A percentile compares a stretch with the other conserved stretches of the same genome.
Evolutionary conservation across 2,113 vertebrate species (phyloP).

Genomic region (Lanius collurio): DNA sequence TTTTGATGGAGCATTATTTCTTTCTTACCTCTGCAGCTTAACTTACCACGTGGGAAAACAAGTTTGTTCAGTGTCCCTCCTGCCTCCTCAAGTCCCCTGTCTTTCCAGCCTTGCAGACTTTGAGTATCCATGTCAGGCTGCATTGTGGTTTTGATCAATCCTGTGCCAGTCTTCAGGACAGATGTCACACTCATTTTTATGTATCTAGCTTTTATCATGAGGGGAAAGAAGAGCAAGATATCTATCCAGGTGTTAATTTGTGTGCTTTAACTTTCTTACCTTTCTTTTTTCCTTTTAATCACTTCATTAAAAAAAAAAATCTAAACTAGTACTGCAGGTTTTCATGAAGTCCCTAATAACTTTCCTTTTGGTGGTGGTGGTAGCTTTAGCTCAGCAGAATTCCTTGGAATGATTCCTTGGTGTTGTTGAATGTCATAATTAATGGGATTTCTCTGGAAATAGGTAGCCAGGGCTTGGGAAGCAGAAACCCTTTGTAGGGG

Average conservation of each 20-base stretch:
- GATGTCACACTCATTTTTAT: background rate
- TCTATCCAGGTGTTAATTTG: rapidly evolving
- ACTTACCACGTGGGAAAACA: background rate
- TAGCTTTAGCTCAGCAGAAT: background rate
- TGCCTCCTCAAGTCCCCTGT: background rate
- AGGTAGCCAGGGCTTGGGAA: background rate
- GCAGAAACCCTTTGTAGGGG: background rate
- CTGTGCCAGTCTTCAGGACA: background rate
- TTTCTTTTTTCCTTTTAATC: background rate
- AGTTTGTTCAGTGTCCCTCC: background rate
- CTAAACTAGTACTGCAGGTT: background rate
- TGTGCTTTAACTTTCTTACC: background rate
- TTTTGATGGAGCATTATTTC: background rate
- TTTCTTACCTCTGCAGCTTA: background rate
- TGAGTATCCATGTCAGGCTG: background rate
- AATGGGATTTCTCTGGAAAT: constrained; percentile 7
- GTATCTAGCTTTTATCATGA: background rate
- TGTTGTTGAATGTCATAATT: background rate
- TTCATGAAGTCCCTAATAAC: background rate
- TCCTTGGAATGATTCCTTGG: background rate
- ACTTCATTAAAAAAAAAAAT: background rate
- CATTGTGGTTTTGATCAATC: background rate
- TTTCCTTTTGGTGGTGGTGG: background rate
- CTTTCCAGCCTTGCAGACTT: background rate
- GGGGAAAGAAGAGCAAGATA: background rate